Evolutionary conservation across 2,797 vertebrate genomes (phyloP), one percentile per base, ranked within the genome.

Genomic region (Hippopotamyrus pictus): DNA sequence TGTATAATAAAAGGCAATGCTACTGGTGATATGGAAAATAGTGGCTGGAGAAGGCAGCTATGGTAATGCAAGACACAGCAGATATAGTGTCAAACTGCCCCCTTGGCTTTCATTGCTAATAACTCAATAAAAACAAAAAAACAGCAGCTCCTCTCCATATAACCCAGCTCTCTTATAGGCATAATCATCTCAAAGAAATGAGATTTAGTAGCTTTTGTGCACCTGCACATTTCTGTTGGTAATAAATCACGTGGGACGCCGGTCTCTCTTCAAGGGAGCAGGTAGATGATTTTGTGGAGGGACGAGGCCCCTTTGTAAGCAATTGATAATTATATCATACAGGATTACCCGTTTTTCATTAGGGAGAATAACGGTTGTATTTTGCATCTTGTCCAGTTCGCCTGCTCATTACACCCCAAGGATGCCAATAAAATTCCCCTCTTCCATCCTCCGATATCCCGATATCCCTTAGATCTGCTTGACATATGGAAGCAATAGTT

Each of bases 41-140:
- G 19, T 2, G 25, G 62, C 62, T 69, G 9, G 19, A 25, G 51
- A 57, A 82, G 17, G 19, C 50, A 22, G 17, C 79, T 84, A 65
- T 22, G 3, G 88, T 33, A n/a, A 25, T 22, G 14, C 69, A 84
- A 17, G 8, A 9, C 53, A 62, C 6, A 48, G 51, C 88, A 89
- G n/a, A 48, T n/a, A 6, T 41, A 14, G 19, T 59, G 22, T 59
- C 33, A 14, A 7, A 25, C 19, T 17, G 22, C 46, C 69, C 62
- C 33, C 59, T 73, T 84, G 37, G 51, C 25, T 53, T 88, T 51
- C 76, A 90, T 91, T 88, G 89, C 91, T 91, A 86, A 89, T 90
- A 92, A 91, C 92, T 89, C 91, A 76, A 65, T 90, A 86, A 69
- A 69, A 57, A 8, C 19, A 29, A 22, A 65, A 62, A 3, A 12